Base-by-base conservation (phyloP, 2,888 invertebrate species). In the Sminthurinus aureus region DNA sequence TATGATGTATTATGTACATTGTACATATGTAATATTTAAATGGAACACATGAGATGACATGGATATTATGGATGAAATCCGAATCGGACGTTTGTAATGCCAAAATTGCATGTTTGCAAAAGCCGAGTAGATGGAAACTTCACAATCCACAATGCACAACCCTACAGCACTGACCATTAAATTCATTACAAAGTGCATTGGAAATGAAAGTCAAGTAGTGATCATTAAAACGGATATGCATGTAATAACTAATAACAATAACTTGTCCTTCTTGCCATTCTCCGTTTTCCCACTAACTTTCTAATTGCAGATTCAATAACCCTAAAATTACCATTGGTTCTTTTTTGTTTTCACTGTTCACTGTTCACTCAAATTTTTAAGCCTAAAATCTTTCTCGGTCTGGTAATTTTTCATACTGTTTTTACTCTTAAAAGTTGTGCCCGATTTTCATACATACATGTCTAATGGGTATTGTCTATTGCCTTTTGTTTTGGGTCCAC, bases 181-280 rank as follows among this genome's bases (percentile, higher is more conserved):
- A 84, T 82, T 85, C 85, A 85, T 85, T 85, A 85, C 82, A 82
- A 78, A 84, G 76, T 84, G 84, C 85, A 83, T 81, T 83, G 67
- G 64, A 75, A 85, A 79, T 81, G 82, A 85, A 6, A 38, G 78
- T 78, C 83, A 82, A 82, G 76, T 73, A 77, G 79, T 73, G 81
- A 83, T 79, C 78, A 83, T 83, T 83, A 82, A 81, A 83, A 58
- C 85, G 85, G 85, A 85, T 85, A 83, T 83, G 83, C 81, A 82
- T 26, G 38, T 38, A 38, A 38, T 38, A 38, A 38, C 38, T 83
- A 38, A 38, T 38, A 38, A 38, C 38, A 4, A 81, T 74, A 84
- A 78, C 77, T 77, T 80, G 64, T 77, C 20, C 26, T 69, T 83
- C 80, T 82, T 64, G n/a, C n/a, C n/a, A n/a, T n/a, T 38, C 38